Conservation (phyloP, 2,797 vertebrate species). For the Melanotaenia parkinsoni region DNA sequence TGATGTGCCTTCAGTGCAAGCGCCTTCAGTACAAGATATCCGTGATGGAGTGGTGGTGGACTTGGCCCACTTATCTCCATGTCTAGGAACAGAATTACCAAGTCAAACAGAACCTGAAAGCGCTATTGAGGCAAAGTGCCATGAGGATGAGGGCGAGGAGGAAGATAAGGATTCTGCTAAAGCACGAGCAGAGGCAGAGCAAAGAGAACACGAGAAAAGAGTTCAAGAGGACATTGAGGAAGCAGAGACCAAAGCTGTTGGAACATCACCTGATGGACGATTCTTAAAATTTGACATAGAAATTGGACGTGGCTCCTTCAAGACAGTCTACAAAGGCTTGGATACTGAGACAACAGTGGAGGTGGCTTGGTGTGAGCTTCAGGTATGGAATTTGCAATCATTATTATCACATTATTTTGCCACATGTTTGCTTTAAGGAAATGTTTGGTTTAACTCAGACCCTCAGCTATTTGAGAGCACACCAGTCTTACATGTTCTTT, state of each 20-base stretch:
- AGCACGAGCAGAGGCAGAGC: constrained; percentile 79
- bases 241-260: constrained; percentile 96
- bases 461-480: background rate
- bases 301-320: constrained; percentile 97
- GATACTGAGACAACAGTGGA: constrained; percentile 98
- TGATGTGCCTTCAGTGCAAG: constrained; percentile 68
- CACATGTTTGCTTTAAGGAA: background rate
- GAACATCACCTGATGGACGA: constrained; percentile 92
- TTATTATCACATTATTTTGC: background rate
- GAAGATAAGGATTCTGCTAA: constrained; percentile 77
- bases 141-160: constrained; percentile 75
- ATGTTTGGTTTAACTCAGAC: background rate
- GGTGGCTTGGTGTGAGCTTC: constrained; percentile 97
- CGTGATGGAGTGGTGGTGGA: constrained; percentile 62
- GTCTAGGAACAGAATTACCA: constrained; percentile 54
- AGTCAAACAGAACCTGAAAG: constrained; percentile 64
- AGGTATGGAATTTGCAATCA: constrained; percentile 81
- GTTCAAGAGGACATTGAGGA: constrained; percentile 92
- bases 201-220: constrained; percentile 86
- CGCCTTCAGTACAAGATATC: constrained; percentile 53
- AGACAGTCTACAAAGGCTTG: constrained; percentile 97
- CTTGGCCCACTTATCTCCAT: constrained; percentile 30
- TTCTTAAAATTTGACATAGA: constrained; percentile 99
- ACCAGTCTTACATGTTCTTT: constrained; percentile 3
- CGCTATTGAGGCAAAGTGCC: constrained; percentile 56